A percentile compares a stretch with the other conserved stretches of the same genome.
Conservation (phyloP, 2,113 vertebrate species). For the Peromyscus leucopus region DNA sequence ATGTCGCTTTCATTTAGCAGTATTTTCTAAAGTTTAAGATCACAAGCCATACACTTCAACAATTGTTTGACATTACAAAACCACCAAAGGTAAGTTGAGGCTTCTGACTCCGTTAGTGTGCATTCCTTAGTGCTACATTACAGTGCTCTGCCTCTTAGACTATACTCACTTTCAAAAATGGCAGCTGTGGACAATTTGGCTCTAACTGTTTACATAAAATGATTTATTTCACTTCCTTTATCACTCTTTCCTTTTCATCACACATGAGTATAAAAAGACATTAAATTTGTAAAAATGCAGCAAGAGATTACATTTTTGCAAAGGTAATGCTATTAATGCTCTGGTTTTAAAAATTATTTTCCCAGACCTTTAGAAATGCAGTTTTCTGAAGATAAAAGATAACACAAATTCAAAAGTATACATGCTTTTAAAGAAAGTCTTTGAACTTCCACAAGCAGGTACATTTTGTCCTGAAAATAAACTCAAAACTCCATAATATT, state of each 20-base stretch:
- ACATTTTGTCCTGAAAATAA: slow-evolving; percentile 47
- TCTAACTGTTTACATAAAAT: slow-evolving; percentile 22
- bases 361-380: neutral
- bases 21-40: slow-evolving; percentile 30
- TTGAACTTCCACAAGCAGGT: neutral
- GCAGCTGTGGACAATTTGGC: neutral
- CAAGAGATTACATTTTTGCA: neutral
- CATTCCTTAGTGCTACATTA: neutral
- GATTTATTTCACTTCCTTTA: slow-evolving; percentile 18
- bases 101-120: neutral
- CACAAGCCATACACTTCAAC: neutral
- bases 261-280: neutral
- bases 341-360: slow-evolving; percentile 42
- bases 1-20: slow-evolving; percentile 22
- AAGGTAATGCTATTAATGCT: slow-evolving; percentile 15
- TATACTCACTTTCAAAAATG: slow-evolving; percentile 29
- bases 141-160: neutral
- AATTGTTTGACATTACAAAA: slow-evolving; percentile 39
- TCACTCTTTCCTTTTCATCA: neutral
- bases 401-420: slow-evolving; percentile 21
- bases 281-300: slow-evolving; percentile 12
- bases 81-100: neutral
- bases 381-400: slow-evolving; percentile 44
- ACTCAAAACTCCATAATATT: neutral
- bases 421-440: neutral